phyloP scores from a whole-genome alignment of 1,140 invertebrate species.

The Hetaerina americana region DNA sequence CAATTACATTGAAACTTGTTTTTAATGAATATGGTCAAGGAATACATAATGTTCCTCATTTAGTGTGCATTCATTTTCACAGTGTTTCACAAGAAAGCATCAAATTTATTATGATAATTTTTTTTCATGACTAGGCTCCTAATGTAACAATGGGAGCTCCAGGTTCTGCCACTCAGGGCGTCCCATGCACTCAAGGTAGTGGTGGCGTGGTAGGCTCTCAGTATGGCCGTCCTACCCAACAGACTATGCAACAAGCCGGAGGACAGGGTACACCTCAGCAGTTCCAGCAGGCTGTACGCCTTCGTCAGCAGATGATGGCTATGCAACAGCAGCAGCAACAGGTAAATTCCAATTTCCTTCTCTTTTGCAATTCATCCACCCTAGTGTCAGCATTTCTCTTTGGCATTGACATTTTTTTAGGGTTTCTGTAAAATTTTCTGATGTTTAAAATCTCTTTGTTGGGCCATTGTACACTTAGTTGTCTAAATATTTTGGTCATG shows the following conservation, averaged over 20 bases:
- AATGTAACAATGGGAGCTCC: not conserved
- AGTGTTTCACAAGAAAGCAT: not conserved
- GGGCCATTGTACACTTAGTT: no score
- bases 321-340: not conserved
- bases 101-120: not conserved
- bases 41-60: not conserved
- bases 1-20: not conserved
- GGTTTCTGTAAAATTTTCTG: no score
- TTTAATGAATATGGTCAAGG: not conserved
- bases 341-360: no score
- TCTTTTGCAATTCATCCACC: no score
- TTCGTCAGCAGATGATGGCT: not conserved
- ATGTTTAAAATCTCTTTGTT: no score
- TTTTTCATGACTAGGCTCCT: not conserved
- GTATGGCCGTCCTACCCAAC: not conserved
- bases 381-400: no score
- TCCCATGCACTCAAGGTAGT: not conserved
- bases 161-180: not conserved
- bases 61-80: not conserved
- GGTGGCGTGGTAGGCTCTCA: not conserved
- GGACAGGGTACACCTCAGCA: not conserved
- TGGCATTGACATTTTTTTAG: no score
- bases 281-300: not conserved
- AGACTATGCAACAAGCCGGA: not conserved
- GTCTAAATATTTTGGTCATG: no score